Conservation (phyloP, 2,113 vertebrate species). For the Himantopus leucocephalus region DNA sequence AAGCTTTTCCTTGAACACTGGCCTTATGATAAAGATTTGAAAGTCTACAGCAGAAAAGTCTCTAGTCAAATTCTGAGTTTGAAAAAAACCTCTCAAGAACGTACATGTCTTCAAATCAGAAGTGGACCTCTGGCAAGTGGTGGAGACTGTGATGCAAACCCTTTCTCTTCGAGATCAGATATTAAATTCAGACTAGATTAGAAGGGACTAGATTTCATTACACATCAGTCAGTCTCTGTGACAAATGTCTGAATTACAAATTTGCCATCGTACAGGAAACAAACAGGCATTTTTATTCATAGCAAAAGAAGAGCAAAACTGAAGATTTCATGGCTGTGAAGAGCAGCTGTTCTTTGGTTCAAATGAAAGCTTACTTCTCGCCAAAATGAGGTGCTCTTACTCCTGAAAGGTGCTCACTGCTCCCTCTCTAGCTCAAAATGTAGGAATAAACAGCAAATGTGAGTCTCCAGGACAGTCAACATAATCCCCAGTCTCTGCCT, state of each 20-base stretch:
- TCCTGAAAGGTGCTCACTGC: background rate
- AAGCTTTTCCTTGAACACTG: background rate
- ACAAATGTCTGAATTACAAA: background rate
- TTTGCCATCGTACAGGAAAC: background rate
- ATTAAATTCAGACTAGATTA: background rate
- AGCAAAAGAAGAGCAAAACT: background rate
- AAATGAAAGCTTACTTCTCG: constrained; percentile 10
- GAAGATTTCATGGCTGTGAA: background rate
- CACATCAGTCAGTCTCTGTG: background rate
- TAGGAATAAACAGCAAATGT: background rate
- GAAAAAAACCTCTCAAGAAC: background rate
- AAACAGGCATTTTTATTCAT: background rate
- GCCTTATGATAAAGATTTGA: background rate
- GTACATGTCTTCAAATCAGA: background rate
- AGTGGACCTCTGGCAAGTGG: background rate
- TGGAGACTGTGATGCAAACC: background rate
- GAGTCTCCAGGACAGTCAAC: background rate
- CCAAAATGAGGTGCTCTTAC: background rate
- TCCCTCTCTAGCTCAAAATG: background rate
- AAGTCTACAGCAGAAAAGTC: background rate
- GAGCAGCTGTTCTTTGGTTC: background rate
- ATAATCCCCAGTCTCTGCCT: background rate
- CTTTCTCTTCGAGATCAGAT: background rate
- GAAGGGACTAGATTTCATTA: background rate
- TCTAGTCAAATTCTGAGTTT: background rate